Conservation (phyloP, 92 coral and sea anemone genomes). For the Porites lobata region DNA sequence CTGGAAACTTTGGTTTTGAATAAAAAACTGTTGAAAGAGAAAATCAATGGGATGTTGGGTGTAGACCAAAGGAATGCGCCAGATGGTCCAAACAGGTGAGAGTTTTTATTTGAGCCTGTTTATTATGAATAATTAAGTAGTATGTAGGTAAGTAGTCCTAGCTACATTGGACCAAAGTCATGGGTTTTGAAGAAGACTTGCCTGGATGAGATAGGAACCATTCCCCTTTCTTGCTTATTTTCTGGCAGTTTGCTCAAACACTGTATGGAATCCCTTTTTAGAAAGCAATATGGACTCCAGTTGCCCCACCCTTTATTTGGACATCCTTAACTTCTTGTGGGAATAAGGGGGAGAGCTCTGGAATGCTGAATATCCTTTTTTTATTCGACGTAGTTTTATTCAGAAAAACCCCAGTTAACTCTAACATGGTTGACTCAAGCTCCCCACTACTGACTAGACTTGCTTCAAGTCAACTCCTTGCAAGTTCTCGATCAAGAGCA, state of each 20-base stretch:
- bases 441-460: too few species aligned
- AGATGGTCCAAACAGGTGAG: slow-evolving; percentile 10
- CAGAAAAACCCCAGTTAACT: too few species aligned
- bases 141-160: too few species aligned
- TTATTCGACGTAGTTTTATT: too few species aligned
- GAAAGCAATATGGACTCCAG: not conserved
- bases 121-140: too few species aligned
- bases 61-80: not conserved
- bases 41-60: slow-evolving; percentile 15
- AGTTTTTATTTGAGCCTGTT: not conserved
- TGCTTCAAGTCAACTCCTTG: too few species aligned
- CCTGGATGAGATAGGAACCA: not conserved
- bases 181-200: too few species aligned
- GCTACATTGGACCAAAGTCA: too few species aligned
- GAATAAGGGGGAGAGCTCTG: not conserved
- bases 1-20: slow-evolving; percentile 17
- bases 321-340: not conserved
- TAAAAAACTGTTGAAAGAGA: slow-evolving; percentile 20
- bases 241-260: not conserved
- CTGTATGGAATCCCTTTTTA: not conserved
- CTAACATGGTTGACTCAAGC: too few species aligned
- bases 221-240: not conserved
- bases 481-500: too few species aligned
- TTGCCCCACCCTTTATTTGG: not conserved
- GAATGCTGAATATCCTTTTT: too few species aligned